Conservation (phyloP, 2,797 vertebrate species). For the Gymnothorax javanicus region DNA sequence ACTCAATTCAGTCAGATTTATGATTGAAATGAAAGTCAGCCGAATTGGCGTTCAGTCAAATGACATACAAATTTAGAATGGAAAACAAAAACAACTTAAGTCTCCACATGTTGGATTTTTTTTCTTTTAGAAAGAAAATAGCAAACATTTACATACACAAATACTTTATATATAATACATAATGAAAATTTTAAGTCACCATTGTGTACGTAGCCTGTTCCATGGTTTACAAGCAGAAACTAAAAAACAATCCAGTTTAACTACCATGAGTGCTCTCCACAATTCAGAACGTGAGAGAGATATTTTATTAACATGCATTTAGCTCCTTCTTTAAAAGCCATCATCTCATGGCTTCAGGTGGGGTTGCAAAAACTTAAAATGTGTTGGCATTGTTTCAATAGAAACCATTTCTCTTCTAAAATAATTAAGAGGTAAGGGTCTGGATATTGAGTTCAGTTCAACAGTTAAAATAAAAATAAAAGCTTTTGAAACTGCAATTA, state of each 20-base stretch:
- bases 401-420: not conserved
- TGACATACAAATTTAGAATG: slow-evolving; percentile 27
- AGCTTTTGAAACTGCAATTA: no score
- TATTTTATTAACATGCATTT: not conserved
- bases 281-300: not conserved
- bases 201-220: not conserved
- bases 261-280: slow-evolving; percentile 10
- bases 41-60: slow-evolving; percentile 38
- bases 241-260: slow-evolving; percentile 20
- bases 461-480: no score
- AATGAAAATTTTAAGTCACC: not conserved
- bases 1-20: slow-evolving; percentile 34
- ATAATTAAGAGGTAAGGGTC: not conserved
- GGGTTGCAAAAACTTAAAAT: not conserved
- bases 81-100: slow-evolving; percentile 36
- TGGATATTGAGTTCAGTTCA: no score
- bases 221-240: not conserved
- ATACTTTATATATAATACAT: slow-evolving; percentile 31
- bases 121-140: not conserved
- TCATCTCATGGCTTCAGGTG: not conserved
- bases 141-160: slow-evolving; percentile 9
- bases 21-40: slow-evolving; percentile 36
- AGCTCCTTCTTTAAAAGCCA: not conserved
- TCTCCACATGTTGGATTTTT: not conserved
- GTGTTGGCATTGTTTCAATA: not conserved